Base-by-base conservation (phyloP, 53 echinoderm and acorn worm genomes). In the Hippasteria phrygiana region DNA sequence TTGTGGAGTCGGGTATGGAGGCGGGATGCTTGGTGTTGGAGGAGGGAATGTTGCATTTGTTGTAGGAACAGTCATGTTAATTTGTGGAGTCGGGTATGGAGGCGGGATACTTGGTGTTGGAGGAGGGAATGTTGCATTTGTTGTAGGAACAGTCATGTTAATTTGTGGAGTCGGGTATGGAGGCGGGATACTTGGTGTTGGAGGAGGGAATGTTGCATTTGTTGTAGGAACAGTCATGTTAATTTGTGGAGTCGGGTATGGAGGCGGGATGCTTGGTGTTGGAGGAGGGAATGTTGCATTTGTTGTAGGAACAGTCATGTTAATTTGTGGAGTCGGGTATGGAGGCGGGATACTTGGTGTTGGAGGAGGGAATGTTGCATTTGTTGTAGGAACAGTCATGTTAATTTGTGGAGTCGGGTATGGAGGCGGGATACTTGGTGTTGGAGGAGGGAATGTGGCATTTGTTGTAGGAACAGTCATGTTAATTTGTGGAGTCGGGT, bases 71-170 rank as follows among this genome's bases (percentile, higher is more conserved):
- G 43, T 43, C n/a, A n/a, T n/a, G n/a, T n/a, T n/a, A n/a, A n/a
- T n/a, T n/a, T n/a, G n/a, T n/a, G n/a, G n/a, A n/a, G n/a, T n/a
- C n/a, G n/a, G 26, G 10, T 43, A 59, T 55, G 59, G 73, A 42
- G 14, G 36, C 1, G 42, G 71, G 71, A 24, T 42, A 42, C 73
- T 73, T 1, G 73, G 73, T 41, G 36, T 20, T n/a, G 43, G 73
- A 0, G 73, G 43, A 0, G 16, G 73, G 5, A 74, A 32, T 10
- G 74, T 74, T 6, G 74, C 74, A 47, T 74, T 77, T 76, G 74
- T 24, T 8, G 43, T 75, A 10, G 77, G 20, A 10, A 14, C 27
- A 10, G 48, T 14, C 14, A 14, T 48, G 48, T 7, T 4, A 27
- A 24, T 10, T 63, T 63, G 64, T 0, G 12, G 8, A 1, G 20